These are phyloP conservation scores for Stegodyphus mimosarum DNA, from an alignment of 1,140 invertebrate genomes.

Conservation along the genomic window DNA sequence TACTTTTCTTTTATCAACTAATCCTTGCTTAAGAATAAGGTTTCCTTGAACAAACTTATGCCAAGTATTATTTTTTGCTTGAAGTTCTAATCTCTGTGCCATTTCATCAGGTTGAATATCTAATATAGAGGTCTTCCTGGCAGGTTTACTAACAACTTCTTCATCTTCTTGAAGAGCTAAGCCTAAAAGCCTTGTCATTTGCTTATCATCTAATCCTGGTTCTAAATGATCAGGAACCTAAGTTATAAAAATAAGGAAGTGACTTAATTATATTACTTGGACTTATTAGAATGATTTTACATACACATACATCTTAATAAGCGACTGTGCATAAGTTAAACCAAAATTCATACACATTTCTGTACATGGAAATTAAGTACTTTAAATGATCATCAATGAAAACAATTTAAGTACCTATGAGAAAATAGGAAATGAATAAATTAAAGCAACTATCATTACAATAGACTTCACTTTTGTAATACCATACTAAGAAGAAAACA, in stretches of 20 bases:
- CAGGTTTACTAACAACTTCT: slow-evolving; percentile 45
- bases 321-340: no score
- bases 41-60: slow-evolving; percentile 89
- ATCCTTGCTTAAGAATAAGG: slow-evolving; percentile 93
- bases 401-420: no score
- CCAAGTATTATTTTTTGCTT: slow-evolving; percentile 83
- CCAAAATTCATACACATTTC: no score
- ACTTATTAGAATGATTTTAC: background rate
- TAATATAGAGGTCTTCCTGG: slow-evolving; percentile 61
- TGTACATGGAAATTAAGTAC: no score
- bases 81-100: slow-evolving; percentile 76
- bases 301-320: background rate
- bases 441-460: no score
- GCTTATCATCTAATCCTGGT: slow-evolving; percentile 85
- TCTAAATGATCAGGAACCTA: slow-evolving; percentile 81
- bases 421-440: no score
- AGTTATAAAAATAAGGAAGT: background rate
- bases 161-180: slow-evolving; percentile 74
- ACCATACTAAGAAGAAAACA: no score
- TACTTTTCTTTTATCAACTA: slow-evolving; percentile 92
- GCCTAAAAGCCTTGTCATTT: slow-evolving; percentile 80
- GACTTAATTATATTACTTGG: no score
- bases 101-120: slow-evolving; percentile 67
- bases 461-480: no score
- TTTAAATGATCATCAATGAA: no score